phyloP scores from a whole-genome alignment of 1,140 invertebrate genomes.

The Drosophila funebris region DNA sequence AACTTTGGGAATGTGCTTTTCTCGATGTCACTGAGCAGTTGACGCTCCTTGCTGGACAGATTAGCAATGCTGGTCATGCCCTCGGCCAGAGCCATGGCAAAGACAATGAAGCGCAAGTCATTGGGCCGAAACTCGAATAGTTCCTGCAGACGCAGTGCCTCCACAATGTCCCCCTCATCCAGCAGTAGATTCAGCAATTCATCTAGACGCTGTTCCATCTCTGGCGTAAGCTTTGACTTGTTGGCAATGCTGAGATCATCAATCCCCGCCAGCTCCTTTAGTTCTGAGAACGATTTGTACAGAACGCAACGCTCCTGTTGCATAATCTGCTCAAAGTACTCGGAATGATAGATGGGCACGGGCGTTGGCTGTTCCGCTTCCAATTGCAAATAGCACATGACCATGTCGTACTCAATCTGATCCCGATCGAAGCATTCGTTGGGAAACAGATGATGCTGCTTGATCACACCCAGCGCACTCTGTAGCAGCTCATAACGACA shows the following conservation, averaged over 20 bases:
- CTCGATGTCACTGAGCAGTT: constrained; percentile 69
- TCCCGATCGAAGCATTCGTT: constrained; percentile 80
- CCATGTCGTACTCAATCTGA: constrained; percentile 82
- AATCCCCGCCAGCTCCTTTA: constrained; percentile 79
- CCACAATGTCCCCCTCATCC: constrained; percentile 82
- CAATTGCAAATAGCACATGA: constrained; percentile 66
- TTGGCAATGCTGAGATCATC: constrained; percentile 71
- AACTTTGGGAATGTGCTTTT: constrained; percentile 78
- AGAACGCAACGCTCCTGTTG: constrained; percentile 72
- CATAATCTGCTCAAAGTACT: constrained; percentile 83
- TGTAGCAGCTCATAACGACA: constrained; percentile 69
- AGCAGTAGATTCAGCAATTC: constrained; percentile 74
- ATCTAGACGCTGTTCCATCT: constrained; percentile 63
- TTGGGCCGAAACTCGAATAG: constrained; percentile 83
- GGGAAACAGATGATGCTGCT: constrained; percentile 75
- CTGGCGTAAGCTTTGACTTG: constrained; percentile 44
- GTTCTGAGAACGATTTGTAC: constrained; percentile 77
- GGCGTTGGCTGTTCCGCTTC: constrained; percentile 1
- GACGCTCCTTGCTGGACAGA: constrained; percentile 72
- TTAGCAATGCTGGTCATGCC: constrained; percentile 78
- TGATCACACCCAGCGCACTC: constrained; percentile 70
- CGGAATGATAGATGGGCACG: constrained; percentile 71
- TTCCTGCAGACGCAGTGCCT: constrained; percentile 84
- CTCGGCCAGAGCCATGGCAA: constrained; percentile 85
- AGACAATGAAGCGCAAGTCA: constrained; percentile 84